These are phyloP conservation scores for Vanessa atalanta DNA, from an alignment of 1,140 invertebrate genomes.

Conservation along the genomic window DNA sequence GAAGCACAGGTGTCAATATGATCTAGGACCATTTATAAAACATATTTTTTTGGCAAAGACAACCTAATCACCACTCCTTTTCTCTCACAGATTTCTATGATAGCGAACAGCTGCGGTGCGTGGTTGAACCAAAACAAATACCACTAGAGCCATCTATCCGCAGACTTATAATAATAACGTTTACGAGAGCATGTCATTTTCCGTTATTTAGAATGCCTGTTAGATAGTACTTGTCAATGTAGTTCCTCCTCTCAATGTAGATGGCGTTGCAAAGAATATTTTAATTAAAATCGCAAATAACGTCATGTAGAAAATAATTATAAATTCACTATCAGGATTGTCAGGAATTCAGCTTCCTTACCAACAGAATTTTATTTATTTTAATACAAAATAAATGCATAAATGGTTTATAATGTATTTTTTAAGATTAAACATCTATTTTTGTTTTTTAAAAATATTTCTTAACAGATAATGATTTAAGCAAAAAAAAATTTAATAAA, in stretches of 20 bases:
- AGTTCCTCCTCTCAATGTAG: background rate
- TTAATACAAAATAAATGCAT: background rate
- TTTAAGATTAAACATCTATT: no score
- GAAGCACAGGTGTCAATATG: conserved; percentile 49
- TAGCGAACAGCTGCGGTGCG: conserved; percentile 80
- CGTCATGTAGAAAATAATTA: background rate
- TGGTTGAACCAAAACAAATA: conserved; percentile 79
- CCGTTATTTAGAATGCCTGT: background rate
- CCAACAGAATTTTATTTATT: no score
- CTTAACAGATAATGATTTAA: background rate
- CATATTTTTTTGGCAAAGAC: conserved; percentile 72
- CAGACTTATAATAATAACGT: background rate
- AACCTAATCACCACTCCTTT: conserved; percentile 80
- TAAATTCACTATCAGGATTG: no score
- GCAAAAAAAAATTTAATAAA: conserved; percentile 3
- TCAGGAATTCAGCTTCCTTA: no score
- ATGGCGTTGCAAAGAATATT: conserved; percentile 27
- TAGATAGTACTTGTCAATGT: background rate
- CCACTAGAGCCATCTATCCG: conserved; percentile 62
- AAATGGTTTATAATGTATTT: no score
- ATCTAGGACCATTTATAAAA: conserved; percentile 73
- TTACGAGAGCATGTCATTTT: background rate
- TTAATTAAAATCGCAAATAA: background rate
- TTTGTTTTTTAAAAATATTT: no score
- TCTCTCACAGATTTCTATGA: conserved; percentile 79